Evolutionary conservation across 1,140 invertebrate genomes (phyloP), one percentile per base, ranked within the genome.

Genomic region (Orchesella cincta): DNA sequence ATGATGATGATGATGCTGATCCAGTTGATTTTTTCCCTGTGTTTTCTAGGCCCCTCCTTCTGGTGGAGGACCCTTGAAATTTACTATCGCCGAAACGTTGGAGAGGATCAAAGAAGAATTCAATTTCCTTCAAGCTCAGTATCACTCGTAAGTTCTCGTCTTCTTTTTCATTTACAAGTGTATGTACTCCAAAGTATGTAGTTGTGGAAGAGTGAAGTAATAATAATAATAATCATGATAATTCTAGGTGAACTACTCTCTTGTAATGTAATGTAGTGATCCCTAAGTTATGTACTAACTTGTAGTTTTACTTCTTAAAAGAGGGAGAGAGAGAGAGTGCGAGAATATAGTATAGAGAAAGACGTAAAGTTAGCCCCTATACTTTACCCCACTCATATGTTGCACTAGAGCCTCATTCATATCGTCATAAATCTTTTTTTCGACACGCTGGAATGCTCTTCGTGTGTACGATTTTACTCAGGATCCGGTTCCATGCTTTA

Each of bases 101-200:
- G 96, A 99, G 87, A 90, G 96, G 84, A 98, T 99, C 85, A 99
- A 99, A 89, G 96, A 98, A 87, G 96, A 98, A 89, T 98, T 98
- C 87, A 97, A 95, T 89, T 98, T 98, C 88, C 90, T 99, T 79
- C 96, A 99, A 88, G 94, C 95, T 79, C 96, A 98, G 89, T 97
- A 97, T 89, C 96, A 98, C 88, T 97, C 94, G 96, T 98, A 88
- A 95, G 93, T 93, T 75, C 39, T 67, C 62, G 8, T 31, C 33
- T 67, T 29, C 26, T 67, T 23, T 33, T 67, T 31, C 14, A 67
- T 67, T 12, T 57, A 23, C 54, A 57, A 57, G 54, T 57, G 54
- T 23, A 26, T 57, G 54, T 57, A 57, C 54, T 57, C n/a, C n/a
- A 57, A 8, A 46, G 18, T 46, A 46, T 46, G 39, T 46, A 46